Conservation (phyloP, 2,113 vertebrate species). For the Suricata suricatta region DNA sequence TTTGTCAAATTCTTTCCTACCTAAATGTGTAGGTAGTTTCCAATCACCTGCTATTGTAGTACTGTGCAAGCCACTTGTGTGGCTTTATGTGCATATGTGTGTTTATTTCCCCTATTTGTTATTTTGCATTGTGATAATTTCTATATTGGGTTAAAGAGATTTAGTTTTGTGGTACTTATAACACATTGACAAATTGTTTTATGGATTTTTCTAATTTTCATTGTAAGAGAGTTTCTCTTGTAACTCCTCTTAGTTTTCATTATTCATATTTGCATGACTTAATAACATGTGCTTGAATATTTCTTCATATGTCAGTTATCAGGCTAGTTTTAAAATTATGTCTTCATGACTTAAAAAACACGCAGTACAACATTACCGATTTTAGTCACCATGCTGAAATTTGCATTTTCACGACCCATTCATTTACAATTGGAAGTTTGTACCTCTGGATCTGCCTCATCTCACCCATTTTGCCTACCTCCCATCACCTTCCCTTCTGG, state of each 20-base stretch:
- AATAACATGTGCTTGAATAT: background rate
- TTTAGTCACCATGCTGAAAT: background rate
- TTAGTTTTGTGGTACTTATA: background rate
- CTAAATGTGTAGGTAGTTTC: background rate
- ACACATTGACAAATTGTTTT: background rate
- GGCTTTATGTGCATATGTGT: background rate
- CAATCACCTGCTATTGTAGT: background rate
- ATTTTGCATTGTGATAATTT: background rate
- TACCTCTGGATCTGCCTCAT: background rate
- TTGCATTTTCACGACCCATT: background rate
- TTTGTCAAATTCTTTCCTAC: background rate
- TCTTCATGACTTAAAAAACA: background rate
- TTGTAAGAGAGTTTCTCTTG: background rate
- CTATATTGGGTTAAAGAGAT: background rate
- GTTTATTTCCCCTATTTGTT: background rate
- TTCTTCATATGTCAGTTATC: background rate
- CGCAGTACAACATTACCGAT: background rate
- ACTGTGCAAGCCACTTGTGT: background rate
- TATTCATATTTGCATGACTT: background rate
- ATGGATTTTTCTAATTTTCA: background rate
- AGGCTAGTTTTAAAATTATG: background rate
- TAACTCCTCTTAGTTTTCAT: background rate
- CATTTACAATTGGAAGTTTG: background rate
- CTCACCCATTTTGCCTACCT: background rate
- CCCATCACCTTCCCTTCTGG: background rate